phyloP scores from a whole-genome alignment of 1,140 invertebrate species.

The Vanessa atalanta region DNA sequence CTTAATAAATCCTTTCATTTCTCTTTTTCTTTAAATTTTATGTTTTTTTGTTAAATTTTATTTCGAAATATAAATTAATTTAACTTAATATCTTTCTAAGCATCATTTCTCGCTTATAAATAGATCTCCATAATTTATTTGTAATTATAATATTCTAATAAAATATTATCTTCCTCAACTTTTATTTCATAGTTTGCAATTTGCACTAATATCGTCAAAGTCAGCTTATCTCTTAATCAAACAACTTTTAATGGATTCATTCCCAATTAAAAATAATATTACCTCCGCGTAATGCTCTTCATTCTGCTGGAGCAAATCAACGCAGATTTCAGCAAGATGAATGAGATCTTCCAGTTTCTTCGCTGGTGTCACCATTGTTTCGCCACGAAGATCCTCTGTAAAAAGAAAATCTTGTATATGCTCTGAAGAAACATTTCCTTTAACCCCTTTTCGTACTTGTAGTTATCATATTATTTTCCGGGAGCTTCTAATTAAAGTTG shows the following conservation, averaged over 20 bases:
- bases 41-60: not conserved
- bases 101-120: too few species aligned
- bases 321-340: conserved; percentile 97
- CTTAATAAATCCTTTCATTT: not conserved
- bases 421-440: too few species aligned
- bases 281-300: conserved; percentile 99
- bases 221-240: conserved; percentile 19
- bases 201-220: too few species aligned
- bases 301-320: conserved; percentile 99
- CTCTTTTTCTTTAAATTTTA: not conserved
- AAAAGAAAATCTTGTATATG: not conserved
- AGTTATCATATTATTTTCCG: not conserved
- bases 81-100: too few species aligned
- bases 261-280: conserved; percentile 54
- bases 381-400: conserved; percentile 90
- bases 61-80: too few species aligned
- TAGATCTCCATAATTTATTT: too few species aligned
- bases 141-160: too few species aligned
- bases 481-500: too few species aligned
- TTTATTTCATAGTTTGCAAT: too few species aligned
- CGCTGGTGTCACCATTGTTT: conserved; percentile 89
- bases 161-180: too few species aligned
- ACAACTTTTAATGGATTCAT: not conserved
- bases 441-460: too few species aligned
- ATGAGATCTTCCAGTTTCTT: conserved; percentile 98